Base-by-base conservation (phyloP, 2,797 vertebrate species). In the Odontamblyopus rebecca region DNA sequence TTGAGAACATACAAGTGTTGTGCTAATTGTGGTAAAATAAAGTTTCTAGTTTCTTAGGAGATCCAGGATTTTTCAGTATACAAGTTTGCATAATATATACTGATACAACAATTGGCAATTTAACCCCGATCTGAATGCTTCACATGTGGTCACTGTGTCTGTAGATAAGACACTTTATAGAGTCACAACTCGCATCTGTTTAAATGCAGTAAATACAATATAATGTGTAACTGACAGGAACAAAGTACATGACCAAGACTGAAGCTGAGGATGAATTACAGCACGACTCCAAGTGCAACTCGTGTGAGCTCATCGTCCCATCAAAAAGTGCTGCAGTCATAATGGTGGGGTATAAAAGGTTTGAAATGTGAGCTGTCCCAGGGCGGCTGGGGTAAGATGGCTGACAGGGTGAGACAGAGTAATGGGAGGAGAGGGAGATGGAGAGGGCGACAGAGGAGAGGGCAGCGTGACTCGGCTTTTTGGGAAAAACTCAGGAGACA, bases 321-420 rank as follows among this genome's bases (percentile, higher is more conserved):
- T 26, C 67, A 41, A 63, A 61, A 75, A 62, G 4, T 64, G 41
- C 60, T 65, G 48, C 53, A 50, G 38, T 57, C 32, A 13, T 48
- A 75, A 73, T 76, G n/a, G 9, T 3, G 57, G 5, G 3, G 4
- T 12, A 23, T 65, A 68, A 70, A 81, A 73, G 68, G 69, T 8
- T 18, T 64, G 68, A 50, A 80, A 72, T 30, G 66, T 7, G 71
- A 83, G 48, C 13, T 1, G 63, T 56, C 50, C 56, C 1, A 69
- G 74, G 23, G 60, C 69, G 32, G 13, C 0, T 11, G 41, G 70
- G 67, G 69, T 74, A 73, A 86, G 81, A 82, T 74, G 77, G 79
- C 71, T 1, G 82, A 79, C 50, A 30, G 54, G 1, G 0, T 16
- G 50, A 78, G 67, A 65, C 53, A 69, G 35, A 38, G 74, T 88